Conservation (phyloP, 2,113 vertebrate species). For the Rhinopithecus roxellana region DNA sequence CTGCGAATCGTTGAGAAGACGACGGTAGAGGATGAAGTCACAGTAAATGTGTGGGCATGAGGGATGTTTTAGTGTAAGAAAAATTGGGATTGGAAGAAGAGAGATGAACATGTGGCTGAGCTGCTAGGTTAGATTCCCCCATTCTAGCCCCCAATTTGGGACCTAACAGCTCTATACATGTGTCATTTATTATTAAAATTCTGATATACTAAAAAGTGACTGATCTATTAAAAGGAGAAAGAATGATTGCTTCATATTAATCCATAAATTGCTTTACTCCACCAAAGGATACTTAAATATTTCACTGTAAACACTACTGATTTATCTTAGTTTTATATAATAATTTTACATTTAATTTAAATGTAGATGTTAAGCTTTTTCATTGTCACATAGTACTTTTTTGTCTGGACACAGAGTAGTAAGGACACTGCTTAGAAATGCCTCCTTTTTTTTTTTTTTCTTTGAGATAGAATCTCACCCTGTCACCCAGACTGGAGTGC, state of each 20-base stretch:
- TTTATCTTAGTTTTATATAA: background rate
- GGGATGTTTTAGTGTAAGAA: background rate
- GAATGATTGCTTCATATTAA: background rate
- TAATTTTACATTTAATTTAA: slow-evolving; percentile 1
- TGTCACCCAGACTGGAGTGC: no score
- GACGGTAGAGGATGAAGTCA: background rate
- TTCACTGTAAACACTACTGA: background rate
- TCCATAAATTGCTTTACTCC: background rate
- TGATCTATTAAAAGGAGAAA: background rate
- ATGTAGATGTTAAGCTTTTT: background rate
- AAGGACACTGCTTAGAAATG: background rate
- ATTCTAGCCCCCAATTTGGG: background rate
- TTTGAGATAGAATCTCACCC: no score
- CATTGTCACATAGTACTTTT: background rate
- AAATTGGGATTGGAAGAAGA: background rate
- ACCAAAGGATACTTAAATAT: background rate
- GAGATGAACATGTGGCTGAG: background rate
- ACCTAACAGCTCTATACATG: background rate
- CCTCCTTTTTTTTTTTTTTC: background rate
- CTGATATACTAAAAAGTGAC: background rate
- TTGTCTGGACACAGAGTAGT: background rate
- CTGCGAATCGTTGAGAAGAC: background rate
- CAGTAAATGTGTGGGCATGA: background rate
- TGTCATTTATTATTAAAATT: slow-evolving; percentile 20
- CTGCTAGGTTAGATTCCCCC: background rate